These are phyloP conservation scores for Lordiphosa collinella DNA, from an alignment of 1,140 invertebrate species.

Conservation along the genomic window DNA sequence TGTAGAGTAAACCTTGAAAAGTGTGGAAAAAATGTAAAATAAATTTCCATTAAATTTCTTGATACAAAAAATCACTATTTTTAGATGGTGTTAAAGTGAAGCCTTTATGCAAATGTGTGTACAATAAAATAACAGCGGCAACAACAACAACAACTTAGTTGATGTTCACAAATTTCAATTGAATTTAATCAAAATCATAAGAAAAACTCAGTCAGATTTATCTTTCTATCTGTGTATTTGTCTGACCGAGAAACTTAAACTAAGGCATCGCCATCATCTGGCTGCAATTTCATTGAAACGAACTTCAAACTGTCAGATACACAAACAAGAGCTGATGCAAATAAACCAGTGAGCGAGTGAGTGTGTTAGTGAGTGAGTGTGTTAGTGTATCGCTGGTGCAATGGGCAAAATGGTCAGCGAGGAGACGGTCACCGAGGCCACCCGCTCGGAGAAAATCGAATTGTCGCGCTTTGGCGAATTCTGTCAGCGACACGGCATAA, in stretches of 20 bases:
- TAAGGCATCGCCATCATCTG: conserved; percentile 23
- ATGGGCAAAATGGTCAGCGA: conserved; percentile 70
- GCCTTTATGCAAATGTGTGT: conserved; percentile 5
- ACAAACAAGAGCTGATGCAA: conserved; percentile 18
- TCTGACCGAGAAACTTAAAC: conserved; percentile 71
- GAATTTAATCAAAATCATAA: conserved; percentile 78
- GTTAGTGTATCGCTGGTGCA: not conserved
- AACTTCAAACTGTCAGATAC: conserved; percentile 59
- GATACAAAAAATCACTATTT: conserved; percentile 6
- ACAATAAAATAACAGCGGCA: not conserved
- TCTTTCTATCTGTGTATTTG: conserved; percentile 27
- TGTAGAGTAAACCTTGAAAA: not conserved
- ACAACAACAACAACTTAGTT: conserved; percentile 23
- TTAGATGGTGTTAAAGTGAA: conserved; percentile 1
- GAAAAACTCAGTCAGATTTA: conserved; percentile 59
- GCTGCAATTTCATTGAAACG: conserved; percentile 59
- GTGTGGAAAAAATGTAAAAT: not conserved
- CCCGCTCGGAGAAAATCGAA: conserved; percentile 57
- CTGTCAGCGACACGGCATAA: conserved; percentile 81
- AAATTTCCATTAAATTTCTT: conserved; percentile 1
- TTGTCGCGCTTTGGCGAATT: conserved; percentile 69
- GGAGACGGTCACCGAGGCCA: conserved; percentile 61
- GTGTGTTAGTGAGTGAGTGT: conserved; percentile 4
- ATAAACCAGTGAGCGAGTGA: conserved; percentile 12
- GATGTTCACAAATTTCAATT: conserved; percentile 76